phyloP scores from a whole-genome alignment of 2,888 invertebrate species.

The Lithophane socia region DNA sequence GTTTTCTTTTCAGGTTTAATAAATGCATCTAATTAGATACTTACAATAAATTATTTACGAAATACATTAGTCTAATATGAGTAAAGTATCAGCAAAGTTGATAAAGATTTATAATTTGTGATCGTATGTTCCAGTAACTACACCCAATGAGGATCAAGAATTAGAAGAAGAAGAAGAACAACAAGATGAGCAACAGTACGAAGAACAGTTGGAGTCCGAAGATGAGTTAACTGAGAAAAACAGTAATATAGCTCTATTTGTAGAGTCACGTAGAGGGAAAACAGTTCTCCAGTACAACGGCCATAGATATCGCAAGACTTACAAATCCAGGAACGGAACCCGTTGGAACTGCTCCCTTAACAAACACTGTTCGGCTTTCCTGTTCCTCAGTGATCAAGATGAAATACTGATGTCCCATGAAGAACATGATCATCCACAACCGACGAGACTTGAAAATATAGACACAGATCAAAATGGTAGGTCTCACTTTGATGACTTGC shows the following conservation, averaged over 20 bases:
- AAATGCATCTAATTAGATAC: neutral
- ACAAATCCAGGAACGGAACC: constrained; percentile 76
- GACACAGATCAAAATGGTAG: constrained; percentile 72
- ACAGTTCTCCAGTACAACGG: constrained; percentile 79
- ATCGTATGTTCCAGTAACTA: constrained; percentile 32
- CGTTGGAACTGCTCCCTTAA: constrained; percentile 81
- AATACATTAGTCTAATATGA: constrained; percentile 11
- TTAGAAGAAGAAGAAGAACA: constrained; percentile 10
- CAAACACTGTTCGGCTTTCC: constrained; percentile 78
- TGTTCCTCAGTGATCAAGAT: constrained; percentile 78
- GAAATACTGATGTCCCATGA: constrained; percentile 79
- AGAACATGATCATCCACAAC: constrained; percentile 73
- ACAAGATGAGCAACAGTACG: constrained; percentile 14
- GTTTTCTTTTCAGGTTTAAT: neutral
- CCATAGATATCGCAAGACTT: constrained; percentile 78
- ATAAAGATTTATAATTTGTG: constrained; percentile 5
- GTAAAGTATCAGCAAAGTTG: neutral
- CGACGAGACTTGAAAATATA: constrained; percentile 59
- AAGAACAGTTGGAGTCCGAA: constrained; percentile 30
- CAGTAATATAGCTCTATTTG: constrained; percentile 72
- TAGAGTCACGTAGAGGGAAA: constrained; percentile 78
- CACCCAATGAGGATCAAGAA: neutral
- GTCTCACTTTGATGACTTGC: constrained; percentile 22
- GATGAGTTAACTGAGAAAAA: constrained; percentile 32
- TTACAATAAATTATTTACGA: neutral